Evolutionary conservation across 1,140 invertebrate genomes (phyloP).

Genomic region (Metaphire vulgaris): DNA sequence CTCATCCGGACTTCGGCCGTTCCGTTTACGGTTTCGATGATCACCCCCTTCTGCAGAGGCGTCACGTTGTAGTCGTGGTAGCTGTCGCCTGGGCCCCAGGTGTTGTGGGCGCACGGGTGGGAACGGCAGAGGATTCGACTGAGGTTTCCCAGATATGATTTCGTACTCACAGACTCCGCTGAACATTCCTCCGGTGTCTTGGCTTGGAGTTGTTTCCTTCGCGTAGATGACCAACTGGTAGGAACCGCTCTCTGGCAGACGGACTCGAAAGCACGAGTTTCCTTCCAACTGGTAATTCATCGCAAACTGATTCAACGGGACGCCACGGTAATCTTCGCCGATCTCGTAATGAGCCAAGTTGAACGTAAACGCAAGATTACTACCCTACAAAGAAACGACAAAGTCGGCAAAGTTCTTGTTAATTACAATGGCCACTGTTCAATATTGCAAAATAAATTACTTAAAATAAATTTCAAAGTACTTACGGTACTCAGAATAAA

Average conservation of each 20-base stretch:
- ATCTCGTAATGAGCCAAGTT: slow-evolving; percentile 48
- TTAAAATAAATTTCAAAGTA: no score
- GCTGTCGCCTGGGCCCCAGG: slow-evolving; percentile 42
- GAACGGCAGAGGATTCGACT: slow-evolving; percentile 39
- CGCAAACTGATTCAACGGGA: slow-evolving; percentile 46
- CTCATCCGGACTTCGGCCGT: slow-evolving; percentile 25
- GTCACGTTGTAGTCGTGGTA: slow-evolving; percentile 38
- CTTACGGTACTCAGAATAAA: no score
- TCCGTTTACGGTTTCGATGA: slow-evolving; percentile 36
- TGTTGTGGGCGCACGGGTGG: slow-evolving; percentile 49
- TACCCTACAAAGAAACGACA: neutral
- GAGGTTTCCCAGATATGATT: slow-evolving; percentile 33
- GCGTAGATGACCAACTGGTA: slow-evolving; percentile 52
- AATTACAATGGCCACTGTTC: no score
- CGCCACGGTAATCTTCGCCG: slow-evolving; percentile 41
- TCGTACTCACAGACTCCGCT: slow-evolving; percentile 52
- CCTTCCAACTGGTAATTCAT: slow-evolving; percentile 46
- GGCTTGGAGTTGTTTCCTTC: slow-evolving; percentile 45
- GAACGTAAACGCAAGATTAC: slow-evolving; percentile 47
- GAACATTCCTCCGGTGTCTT: slow-evolving; percentile 48
- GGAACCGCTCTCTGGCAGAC: slow-evolving; percentile 45
- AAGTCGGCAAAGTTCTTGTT: no score
- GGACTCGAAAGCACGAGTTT: slow-evolving; percentile 46
- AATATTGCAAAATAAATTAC: no score
- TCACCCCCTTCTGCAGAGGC: slow-evolving; percentile 44